These are phyloP conservation scores for Corticium candelabrum DNA, from an alignment of 37 sponge, comb jelly and placozoan genomes.

Conservation along the genomic window DNA sequence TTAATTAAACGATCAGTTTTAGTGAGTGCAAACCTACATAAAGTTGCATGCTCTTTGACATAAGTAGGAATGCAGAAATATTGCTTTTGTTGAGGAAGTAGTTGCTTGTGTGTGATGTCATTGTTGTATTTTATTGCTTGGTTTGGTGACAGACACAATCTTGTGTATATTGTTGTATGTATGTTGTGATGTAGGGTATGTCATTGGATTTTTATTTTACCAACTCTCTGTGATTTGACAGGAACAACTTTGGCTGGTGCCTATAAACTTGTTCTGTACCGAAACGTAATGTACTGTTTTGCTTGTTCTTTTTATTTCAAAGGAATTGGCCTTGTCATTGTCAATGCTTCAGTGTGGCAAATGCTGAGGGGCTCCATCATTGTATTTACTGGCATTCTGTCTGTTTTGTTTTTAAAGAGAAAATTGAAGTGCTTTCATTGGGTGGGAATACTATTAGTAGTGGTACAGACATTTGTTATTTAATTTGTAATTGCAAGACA, in stretches of 20 bases:
- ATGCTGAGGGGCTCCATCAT: slow-evolving; percentile 31
- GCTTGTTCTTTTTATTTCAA: neutral
- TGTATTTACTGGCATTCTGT: slow-evolving; percentile 23
- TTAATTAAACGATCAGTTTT: too few species aligned
- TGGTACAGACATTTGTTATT: slow-evolving; percentile 5
- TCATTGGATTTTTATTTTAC: slow-evolving; percentile 23
- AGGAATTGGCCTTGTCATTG: slow-evolving; percentile 26
- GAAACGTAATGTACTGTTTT: too few species aligned
- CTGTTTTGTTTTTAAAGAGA: slow-evolving; percentile 26
- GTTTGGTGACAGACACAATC: too few species aligned
- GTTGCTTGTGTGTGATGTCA: too few species aligned
- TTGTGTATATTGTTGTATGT: too few species aligned
- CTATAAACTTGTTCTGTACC: too few species aligned
- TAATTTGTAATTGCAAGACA: too few species aligned
- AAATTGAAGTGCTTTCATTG: slow-evolving; percentile 20
- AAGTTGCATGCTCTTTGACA: too few species aligned
- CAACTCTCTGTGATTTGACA: slow-evolving; percentile 25
- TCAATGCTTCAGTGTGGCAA: slow-evolving; percentile 32
- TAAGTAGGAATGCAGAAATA: too few species aligned
- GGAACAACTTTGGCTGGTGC: slow-evolving; percentile 26
- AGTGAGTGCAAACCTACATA: too few species aligned
- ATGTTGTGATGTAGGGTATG: slow-evolving; percentile 8
- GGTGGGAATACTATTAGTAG: slow-evolving; percentile 20
- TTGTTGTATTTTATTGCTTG: too few species aligned
- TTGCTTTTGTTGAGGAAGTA: too few species aligned